These are phyloP conservation scores for Notiomystis cincta DNA, from an alignment of 2,113 vertebrate genomes.

Conservation along the genomic window DNA sequence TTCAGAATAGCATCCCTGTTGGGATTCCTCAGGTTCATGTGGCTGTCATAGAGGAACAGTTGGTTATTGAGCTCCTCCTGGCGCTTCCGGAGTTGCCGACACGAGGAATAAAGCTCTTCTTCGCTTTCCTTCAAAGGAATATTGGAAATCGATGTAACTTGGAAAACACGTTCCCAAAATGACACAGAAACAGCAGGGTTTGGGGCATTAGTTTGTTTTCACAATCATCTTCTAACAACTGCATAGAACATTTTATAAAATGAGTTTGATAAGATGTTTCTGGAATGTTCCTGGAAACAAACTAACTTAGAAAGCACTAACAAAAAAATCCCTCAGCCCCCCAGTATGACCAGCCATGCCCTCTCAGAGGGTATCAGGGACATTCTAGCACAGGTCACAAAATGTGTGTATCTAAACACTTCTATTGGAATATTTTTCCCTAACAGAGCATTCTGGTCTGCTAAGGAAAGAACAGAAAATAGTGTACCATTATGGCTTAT, in stretches of 20 bases:
- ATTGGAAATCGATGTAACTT: neutral
- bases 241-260: neutral
- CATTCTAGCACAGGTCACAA: neutral
- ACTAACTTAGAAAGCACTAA: neutral
- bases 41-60: slow-evolving; percentile 84
- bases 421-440: neutral
- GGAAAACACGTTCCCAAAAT: neutral
- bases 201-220: neutral
- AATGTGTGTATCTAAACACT: neutral
- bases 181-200: neutral
- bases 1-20: slow-evolving; percentile 74
- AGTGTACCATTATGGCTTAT: neutral
- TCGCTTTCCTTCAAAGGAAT: slow-evolving; percentile 75
- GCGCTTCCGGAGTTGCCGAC: slow-evolving; percentile 82
- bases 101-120: slow-evolving; percentile 93
- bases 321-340: neutral
- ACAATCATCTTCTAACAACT: neutral
- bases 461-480: neutral
- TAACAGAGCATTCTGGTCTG: neutral
- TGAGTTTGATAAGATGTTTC: neutral
- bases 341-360: neutral
- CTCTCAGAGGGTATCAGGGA: neutral
- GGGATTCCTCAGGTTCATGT: slow-evolving; percentile 75
- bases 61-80: slow-evolving; percentile 81
- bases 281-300: neutral